A percentile compares a stretch with the other conserved stretches of the same genome.
These are phyloP conservation scores for Seladonia tumulorum DNA, from an alignment of 2,888 invertebrate species.

Conservation along the genomic window DNA sequence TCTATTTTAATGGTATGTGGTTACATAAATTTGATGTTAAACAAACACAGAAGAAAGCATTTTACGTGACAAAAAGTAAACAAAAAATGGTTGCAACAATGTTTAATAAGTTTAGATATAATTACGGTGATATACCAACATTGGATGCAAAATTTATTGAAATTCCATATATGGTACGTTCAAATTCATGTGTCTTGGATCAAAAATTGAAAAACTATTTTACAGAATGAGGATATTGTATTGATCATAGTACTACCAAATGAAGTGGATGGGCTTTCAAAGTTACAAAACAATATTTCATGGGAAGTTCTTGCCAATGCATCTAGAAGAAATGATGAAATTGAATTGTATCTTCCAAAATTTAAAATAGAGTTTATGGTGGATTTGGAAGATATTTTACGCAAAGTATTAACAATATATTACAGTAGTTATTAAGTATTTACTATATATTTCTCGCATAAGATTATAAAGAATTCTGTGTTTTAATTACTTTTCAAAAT, in stretches of 20 bases:
- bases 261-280: slow-evolving; percentile 86
- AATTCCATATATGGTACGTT: slow-evolving; percentile 87
- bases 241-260: slow-evolving; percentile 92
- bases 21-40: slow-evolving; percentile 87
- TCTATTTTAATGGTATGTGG: slow-evolving; percentile 95
- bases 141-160: slow-evolving; percentile 88
- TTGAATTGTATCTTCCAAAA: slow-evolving; percentile 84
- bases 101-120: slow-evolving; percentile 86
- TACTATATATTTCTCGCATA: not conserved
- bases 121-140: slow-evolving; percentile 84
- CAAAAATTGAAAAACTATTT: slow-evolving; percentile 30
- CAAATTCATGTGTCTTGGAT: not conserved
- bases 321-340: slow-evolving; percentile 64
- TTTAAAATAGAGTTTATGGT: slow-evolving; percentile 85
- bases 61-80: slow-evolving; percentile 86
- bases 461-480: not conserved
- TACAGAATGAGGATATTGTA: slow-evolving; percentile 87
- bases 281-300: slow-evolving; percentile 83
- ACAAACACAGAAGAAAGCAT: slow-evolving; percentile 84
- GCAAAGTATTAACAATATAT: slow-evolving; percentile 76
- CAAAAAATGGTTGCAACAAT: slow-evolving; percentile 89
- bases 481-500: slow-evolving; percentile 24
- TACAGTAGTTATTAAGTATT: slow-evolving; percentile 74
- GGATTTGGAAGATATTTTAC: slow-evolving; percentile 80
- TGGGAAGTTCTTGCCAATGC: slow-evolving; percentile 76